Evolutionary conservation across 2,797 vertebrate species (phyloP), one percentile per base, ranked within the genome.

Genomic region (Lutra lutra): DNA sequence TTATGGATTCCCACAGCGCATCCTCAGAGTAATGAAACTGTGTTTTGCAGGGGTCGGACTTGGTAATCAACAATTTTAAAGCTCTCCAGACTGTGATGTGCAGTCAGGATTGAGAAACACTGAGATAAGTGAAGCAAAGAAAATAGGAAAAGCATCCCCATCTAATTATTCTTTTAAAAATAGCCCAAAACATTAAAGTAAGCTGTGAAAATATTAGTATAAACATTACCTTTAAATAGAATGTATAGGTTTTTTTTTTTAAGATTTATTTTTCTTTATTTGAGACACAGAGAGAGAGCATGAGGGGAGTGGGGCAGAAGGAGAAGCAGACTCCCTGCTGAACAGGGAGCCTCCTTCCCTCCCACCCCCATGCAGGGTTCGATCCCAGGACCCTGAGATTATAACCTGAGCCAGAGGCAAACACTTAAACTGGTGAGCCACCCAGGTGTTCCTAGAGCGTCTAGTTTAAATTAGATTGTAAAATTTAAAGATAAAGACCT

Each of bases 111-210:
- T 83, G n/a, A n/a, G 82, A 96, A 84, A 54, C 13, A 38, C 48
- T 95, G 70, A 88, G 54, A 86, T 10, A 73, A 35, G 2, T 9
- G 35, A 73, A 83, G 46, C 3, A 88, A 70, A 85, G 23, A 93
- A 94, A 96, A 92, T 21, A 48, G 23, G 78, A 66, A 93, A 96
- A 68, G 1, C 5, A 40, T 58, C 4, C 9, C 1, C 17, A 79
- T 7, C 10, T 86, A 83, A 79, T 56, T 86, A 88, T 90, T 95
- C n/a, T 89, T 86, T 29, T 18, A 40, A 91, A 90, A 91, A 79
- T n/a, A 83, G 72, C 58, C 2, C 46, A 66, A 88, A 35, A 6
- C 48, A 68, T 80, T 51, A 2, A 94, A 82, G 6, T 86, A 66
- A 91, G 32, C 21, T 92, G 10, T 56, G 85, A 90, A 94, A 60